Evolutionary conservation across 2,113 vertebrate species (phyloP).

Genomic region (Hippocampus guttulatus): DNA sequence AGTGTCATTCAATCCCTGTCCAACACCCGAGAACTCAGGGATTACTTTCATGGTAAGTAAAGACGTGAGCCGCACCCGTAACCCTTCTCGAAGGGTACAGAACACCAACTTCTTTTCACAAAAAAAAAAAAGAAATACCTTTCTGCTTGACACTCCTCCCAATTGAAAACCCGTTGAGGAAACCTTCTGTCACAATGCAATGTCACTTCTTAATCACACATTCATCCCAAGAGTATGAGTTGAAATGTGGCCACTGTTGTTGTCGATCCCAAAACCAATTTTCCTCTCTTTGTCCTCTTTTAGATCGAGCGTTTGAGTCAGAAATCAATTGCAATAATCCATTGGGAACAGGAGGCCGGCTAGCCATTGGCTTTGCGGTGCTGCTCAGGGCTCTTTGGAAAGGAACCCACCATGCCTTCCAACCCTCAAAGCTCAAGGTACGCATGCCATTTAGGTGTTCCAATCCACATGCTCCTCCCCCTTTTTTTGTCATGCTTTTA

Average conservation of each 20-base stretch:
- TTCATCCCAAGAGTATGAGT: not conserved
- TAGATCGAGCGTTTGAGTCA: conserved; percentile 90
- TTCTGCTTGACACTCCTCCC: not conserved
- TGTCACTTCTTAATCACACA: not conserved
- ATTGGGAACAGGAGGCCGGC: conserved; percentile 86
- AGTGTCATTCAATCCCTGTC: conserved; percentile 97
- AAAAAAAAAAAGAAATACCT: not conserved
- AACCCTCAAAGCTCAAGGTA: conserved; percentile 97
- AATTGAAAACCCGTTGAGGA: not conserved
- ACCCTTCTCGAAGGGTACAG: not conserved
- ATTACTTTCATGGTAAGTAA: conserved; percentile 91
- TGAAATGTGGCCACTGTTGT: not conserved
- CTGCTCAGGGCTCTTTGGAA: conserved; percentile 93
- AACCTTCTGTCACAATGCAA: not conserved
- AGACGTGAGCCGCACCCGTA: not conserved
- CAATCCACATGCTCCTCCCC: not conserved
- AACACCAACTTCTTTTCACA: not conserved
- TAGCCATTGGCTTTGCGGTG: conserved; percentile 93
- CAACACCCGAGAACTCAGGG: conserved; percentile 93
- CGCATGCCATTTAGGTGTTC: not conserved
- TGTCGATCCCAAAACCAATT: not conserved
- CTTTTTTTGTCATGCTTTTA: not conserved
- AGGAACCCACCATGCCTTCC: conserved; percentile 95
- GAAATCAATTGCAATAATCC: conserved; percentile 98
- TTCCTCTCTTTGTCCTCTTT: not conserved